Evolutionary conservation across 2,113 vertebrate species (phyloP).

Genomic region (Rhineura floridana): DNA sequence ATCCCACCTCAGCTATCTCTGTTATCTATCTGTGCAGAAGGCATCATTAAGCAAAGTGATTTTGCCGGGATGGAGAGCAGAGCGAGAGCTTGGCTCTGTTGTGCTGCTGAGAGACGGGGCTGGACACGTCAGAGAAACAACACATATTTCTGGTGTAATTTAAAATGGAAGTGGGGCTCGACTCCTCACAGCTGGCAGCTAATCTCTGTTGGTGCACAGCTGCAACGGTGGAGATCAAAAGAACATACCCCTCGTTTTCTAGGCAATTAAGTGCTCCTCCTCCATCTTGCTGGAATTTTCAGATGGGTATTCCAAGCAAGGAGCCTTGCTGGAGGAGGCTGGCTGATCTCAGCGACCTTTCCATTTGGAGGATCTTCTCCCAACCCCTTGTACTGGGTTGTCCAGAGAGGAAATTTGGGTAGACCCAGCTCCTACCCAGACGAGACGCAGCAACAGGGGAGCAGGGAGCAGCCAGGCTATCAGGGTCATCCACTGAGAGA

Average conservation of each 20-base stretch:
- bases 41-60: constrained; percentile 16
- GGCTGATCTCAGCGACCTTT: not conserved
- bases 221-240: not conserved
- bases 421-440: not conserved
- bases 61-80: not conserved
- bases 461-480: not conserved
- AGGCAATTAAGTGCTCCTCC: constrained; percentile 47
- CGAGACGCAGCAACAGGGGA: not conserved
- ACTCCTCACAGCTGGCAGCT: not conserved
- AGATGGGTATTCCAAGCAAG: not conserved
- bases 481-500: not conserved
- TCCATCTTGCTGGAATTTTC: not conserved
- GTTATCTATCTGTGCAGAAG: not conserved
- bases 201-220: not conserved
- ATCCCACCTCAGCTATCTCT: not conserved
- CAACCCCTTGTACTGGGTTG: not conserved
- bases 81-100: not conserved
- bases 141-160: not conserved
- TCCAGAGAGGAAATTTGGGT: not conserved
- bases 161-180: constrained; percentile 29
- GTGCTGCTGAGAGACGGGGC: not conserved
- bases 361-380: not conserved
- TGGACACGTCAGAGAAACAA: not conserved
- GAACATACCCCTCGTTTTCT: constrained; percentile 51
- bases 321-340: constrained; percentile 17